Evolutionary conservation across 2,888 invertebrate genomes (phyloP).

Genomic region (Ectropis crepuscularia): DNA sequence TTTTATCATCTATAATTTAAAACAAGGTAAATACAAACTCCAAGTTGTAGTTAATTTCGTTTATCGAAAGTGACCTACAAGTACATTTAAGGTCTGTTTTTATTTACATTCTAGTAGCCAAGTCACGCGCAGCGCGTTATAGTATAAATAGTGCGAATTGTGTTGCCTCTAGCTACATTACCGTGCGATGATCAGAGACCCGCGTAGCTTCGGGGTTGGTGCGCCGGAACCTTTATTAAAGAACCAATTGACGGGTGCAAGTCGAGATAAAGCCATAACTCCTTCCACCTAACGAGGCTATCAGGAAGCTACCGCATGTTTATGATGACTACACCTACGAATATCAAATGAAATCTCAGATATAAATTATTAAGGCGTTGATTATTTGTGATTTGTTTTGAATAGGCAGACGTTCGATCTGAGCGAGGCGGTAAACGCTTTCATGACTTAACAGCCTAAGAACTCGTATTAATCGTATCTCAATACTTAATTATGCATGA

Average conservation of each 20-base stretch:
- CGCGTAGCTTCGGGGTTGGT: not conserved
- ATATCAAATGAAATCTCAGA: slow-evolving; percentile 9
- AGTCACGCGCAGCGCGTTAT: no score
- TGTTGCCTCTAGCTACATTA: no score
- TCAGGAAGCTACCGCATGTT: slow-evolving; percentile 30
- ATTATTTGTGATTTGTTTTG: slow-evolving; percentile 1
- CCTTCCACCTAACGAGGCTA: slow-evolving; percentile 16
- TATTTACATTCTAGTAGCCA: no score
- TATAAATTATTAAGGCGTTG: not conserved
- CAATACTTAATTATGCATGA: no score
- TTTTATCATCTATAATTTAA: no score
- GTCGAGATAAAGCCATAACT: slow-evolving; percentile 34
- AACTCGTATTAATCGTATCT: no score
- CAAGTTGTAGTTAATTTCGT: no score
- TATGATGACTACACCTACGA: slow-evolving; percentile 27
- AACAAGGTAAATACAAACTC: no score
- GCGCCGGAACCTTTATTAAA: slow-evolving; percentile 2
- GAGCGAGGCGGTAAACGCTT: not conserved
- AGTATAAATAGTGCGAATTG: no score
- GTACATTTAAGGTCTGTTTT: no score
- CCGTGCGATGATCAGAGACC: not conserved
- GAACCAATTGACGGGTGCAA: slow-evolving; percentile 17
- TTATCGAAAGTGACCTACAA: no score
- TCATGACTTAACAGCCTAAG: no score
- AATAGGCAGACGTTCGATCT: not conserved